Evolutionary conservation across 2,113 vertebrate species (phyloP), one percentile per base, ranked within the genome.

Genomic region (Odontesthes bonariensis): DNA sequence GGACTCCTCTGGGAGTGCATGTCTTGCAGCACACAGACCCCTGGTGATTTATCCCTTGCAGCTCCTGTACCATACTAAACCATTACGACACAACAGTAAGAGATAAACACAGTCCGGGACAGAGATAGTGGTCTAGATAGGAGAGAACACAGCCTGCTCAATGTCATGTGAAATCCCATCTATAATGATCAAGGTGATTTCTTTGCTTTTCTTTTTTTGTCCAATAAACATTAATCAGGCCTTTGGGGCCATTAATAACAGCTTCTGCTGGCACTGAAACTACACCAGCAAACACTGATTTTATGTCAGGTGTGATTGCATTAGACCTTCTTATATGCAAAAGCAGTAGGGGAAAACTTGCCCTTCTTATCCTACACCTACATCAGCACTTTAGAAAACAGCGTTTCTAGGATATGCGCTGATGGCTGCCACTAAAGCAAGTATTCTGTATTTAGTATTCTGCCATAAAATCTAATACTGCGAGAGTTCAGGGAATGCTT

Each of bases 11-110:
- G 53, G 85, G 66, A 70, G 80, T 67, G 56, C 75, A 52, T 85
- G 75, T 84, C 75, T 84, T 16, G 32, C 40, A 75, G 83, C 66
- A 69, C 57, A 51, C 76, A 75, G 51, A 78, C 52, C 77, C 75
- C 56, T 35, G 58, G 74, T 86, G 83, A 89, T 86, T 89, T 84
- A 85, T 89, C 74, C 47, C 68, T 80, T 38, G 51, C 70, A 67
- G 67, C 80, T 74, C 58, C 58, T 51, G 68, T 73, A 63, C 56
- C 69, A 81, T 54, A 47, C 52, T 70, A 46, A 84, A 72, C 79
- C 85, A 90, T 91, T 85, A 89, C 51, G 62, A 78, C 70, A 58
- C 14, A 67, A 81, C 61, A 69, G 72, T 68, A 81, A 72, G 72
- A 83, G 72, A 85, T 75, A 83, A 79, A 82, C 75, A 85, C 19